Percentiles rank a stretch among this genome's conserved stretches.
phyloP scores from a whole-genome alignment of 2,797 vertebrate genomes.

The Oreochromis grahami region DNA sequence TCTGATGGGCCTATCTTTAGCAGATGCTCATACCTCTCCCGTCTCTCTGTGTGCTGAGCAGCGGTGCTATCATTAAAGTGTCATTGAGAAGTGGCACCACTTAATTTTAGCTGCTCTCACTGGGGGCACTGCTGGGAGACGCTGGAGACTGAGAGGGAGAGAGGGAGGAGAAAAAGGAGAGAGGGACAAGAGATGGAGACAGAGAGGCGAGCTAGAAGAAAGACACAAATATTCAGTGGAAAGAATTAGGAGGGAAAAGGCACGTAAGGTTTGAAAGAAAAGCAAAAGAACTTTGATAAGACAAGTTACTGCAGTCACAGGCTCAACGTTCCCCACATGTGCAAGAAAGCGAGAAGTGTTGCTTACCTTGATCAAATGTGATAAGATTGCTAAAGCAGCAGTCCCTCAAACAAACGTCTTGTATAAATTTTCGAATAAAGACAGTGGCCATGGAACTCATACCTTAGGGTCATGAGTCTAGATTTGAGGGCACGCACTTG shows the following conservation, averaged over 20 bases:
- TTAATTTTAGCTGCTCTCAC: conserved; percentile 97
- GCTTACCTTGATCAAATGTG: neutral
- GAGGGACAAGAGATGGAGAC: conserved; percentile 32
- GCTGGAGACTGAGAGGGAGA: conserved; percentile 67
- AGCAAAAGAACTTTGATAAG: neutral
- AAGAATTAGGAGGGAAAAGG: conserved; percentile 14
- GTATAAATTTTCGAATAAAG: neutral
- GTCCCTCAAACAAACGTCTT: neutral
- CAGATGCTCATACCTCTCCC: conserved; percentile 88
- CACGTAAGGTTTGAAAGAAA: conserved; percentile 8
- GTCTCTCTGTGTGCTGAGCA: conserved; percentile 88
- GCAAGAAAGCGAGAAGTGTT: neutral
- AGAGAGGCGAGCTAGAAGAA: conserved; percentile 5
- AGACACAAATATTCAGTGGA: conserved; percentile 50
- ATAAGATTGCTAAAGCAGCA: neutral
- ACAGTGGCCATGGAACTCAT: neutral
- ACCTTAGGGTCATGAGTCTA: neutral
- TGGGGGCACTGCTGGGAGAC: conserved; percentile 86
- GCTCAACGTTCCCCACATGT: neutral
- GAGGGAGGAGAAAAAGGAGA: conserved; percentile 11
- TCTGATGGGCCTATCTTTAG: conserved; percentile 87
- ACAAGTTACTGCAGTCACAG: neutral
- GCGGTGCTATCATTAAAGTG: conserved; percentile 95
- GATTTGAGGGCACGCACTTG: neutral
- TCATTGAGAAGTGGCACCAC: conserved; percentile 98